Evolutionary conservation across 1,140 invertebrate species (phyloP).

Genomic region (Calycopis cecrops): DNA sequence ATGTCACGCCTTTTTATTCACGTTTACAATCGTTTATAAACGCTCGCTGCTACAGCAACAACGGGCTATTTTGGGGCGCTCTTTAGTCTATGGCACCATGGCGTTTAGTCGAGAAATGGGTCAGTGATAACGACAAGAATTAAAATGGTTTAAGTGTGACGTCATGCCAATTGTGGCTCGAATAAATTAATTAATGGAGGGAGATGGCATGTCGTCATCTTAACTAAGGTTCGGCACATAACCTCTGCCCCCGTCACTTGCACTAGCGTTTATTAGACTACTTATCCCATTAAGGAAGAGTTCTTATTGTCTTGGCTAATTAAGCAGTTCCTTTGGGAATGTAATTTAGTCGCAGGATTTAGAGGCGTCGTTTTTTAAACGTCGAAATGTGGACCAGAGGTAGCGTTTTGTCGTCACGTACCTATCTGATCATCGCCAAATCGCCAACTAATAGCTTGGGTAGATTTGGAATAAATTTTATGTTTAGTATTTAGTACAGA

Average conservation of each 20-base stretch:
- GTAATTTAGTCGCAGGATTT: too few species aligned
- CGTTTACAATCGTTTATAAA: slow-evolving; percentile 46
- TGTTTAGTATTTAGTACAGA: too few species aligned
- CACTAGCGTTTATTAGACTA: slow-evolving; percentile 35
- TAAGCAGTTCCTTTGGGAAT: too few species aligned
- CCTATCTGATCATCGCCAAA: too few species aligned
- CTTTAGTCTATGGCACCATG: slow-evolving; percentile 40
- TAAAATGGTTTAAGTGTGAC: not conserved
- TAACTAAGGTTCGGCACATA: slow-evolving; percentile 18
- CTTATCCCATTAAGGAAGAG: slow-evolving; percentile 29
- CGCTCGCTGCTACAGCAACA: slow-evolving; percentile 38
- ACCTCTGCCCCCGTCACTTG: slow-evolving; percentile 35
- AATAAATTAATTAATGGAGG: slow-evolving; percentile 26
- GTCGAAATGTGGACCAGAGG: too few species aligned
- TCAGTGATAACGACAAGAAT: slow-evolving; percentile 27
- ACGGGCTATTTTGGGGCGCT: slow-evolving; percentile 49
- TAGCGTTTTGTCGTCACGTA: too few species aligned
- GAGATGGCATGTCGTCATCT: slow-evolving; percentile 5
- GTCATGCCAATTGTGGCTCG: not conserved
- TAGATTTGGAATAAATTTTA: too few species aligned
- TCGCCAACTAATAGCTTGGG: too few species aligned
- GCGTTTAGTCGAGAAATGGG: slow-evolving; percentile 34
- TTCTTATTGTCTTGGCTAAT: not conserved
- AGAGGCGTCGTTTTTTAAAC: too few species aligned
- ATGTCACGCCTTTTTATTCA: slow-evolving; percentile 43